Percentiles rank a stretch among this genome's conserved stretches.
phyloP scores from a whole-genome alignment of 2,113 vertebrate species.

The Hypocryptadius cinnamomeus region DNA sequence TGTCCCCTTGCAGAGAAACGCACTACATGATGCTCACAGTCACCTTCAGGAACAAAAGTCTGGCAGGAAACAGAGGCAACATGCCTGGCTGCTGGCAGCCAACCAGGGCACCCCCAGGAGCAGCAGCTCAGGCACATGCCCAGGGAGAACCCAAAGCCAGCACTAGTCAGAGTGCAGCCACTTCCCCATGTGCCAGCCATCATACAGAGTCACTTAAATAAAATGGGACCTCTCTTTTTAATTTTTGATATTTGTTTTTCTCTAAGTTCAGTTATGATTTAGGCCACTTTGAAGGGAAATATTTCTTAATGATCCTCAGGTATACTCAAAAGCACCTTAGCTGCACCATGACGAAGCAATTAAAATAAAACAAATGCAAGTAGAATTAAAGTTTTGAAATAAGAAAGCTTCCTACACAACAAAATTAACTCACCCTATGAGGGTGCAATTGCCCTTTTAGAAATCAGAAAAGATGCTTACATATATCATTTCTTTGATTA shows the following conservation, averaged over 20 bases:
- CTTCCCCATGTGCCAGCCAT: fast-evolving
- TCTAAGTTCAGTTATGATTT: background rate
- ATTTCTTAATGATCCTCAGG: background rate
- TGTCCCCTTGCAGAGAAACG: background rate
- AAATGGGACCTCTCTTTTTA: background rate
- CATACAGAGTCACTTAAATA: fast-evolving
- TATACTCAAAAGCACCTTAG: background rate
- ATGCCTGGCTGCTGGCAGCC: fast-evolving
- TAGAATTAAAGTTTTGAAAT: background rate
- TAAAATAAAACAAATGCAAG: background rate
- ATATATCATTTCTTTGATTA: background rate
- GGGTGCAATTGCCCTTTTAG: background rate
- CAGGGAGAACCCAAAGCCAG: background rate
- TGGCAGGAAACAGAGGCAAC: background rate
- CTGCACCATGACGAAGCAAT: background rate
- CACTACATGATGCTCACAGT: background rate
- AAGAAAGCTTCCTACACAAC: background rate
- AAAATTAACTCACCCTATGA: background rate
- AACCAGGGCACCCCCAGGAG: background rate
- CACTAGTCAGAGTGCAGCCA: background rate
- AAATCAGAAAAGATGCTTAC: background rate
- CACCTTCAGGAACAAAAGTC: background rate
- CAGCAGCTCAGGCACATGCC: background rate
- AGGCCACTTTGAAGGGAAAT: background rate
- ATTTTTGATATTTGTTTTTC: background rate